Percentiles rank a stretch among this genome's conserved stretches.
phyloP scores from a whole-genome alignment of 2,113 vertebrate species.

The Neogobius melanostomus region DNA sequence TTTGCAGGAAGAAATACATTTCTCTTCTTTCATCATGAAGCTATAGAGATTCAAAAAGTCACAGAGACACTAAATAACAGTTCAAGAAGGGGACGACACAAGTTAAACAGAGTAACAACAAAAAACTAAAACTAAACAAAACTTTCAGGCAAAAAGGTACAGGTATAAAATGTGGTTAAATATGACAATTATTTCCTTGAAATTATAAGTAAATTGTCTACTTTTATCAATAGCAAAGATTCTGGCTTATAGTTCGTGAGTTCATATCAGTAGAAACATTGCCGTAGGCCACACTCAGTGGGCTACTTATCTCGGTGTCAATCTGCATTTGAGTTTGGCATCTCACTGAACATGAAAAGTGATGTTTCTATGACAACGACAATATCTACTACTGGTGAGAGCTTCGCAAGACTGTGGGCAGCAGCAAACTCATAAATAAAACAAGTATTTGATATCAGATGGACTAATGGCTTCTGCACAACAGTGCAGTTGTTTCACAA shows the following conservation, averaged over 20 bases:
- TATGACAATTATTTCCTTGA: too few species aligned
- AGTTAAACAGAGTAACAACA: not conserved
- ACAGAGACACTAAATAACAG: not conserved
- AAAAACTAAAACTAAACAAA: too few species aligned
- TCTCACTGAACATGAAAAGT: slow-evolving; percentile 14
- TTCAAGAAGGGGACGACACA: not conserved
- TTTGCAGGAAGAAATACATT: slow-evolving; percentile 15
- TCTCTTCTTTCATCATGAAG: not conserved
- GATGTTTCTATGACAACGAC: slow-evolving; percentile 56
- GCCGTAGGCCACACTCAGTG: not conserved
- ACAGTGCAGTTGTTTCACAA: slow-evolving; percentile 36
- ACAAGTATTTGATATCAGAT: slow-evolving; percentile 36
- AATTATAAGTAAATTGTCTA: too few species aligned
- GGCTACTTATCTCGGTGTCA: not conserved
- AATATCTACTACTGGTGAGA: slow-evolving; percentile 21
- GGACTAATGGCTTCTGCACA: slow-evolving; percentile 36
- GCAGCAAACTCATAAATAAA: slow-evolving; percentile 56
- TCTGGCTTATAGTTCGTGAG: too few species aligned
- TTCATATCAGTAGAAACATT: too few species aligned
- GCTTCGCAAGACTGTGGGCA: slow-evolving; percentile 44
- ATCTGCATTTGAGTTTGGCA: slow-evolving; percentile 10
- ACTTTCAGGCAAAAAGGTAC: too few species aligned
- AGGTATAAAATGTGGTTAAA: too few species aligned
- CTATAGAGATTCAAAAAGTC: not conserved
- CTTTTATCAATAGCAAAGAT: too few species aligned